Evolutionary conservation across 2,888 invertebrate genomes (phyloP).

Genomic region (Scaptomyza reducta): DNA sequence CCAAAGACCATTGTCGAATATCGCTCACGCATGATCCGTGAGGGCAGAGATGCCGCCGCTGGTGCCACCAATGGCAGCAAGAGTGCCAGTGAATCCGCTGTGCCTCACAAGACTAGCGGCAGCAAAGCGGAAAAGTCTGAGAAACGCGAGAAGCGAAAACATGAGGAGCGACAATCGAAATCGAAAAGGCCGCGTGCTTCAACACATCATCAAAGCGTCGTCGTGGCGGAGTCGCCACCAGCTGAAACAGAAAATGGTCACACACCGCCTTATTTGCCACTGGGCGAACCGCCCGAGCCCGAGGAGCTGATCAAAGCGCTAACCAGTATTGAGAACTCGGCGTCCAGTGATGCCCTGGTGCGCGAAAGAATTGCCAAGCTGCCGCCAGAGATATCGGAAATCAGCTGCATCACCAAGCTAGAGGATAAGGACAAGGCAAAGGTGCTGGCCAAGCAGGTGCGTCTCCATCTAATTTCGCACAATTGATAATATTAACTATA

Average conservation of each 20-base stretch:
- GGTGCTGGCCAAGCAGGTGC: constrained; percentile 90
- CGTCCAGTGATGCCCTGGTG: constrained; percentile 96
- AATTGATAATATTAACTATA: not conserved
- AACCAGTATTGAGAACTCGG: constrained; percentile 95
- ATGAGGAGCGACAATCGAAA: constrained; percentile 77
- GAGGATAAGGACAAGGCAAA: constrained; percentile 93
- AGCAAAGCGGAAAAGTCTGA: constrained; percentile 63
- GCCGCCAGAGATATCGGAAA: constrained; percentile 97
- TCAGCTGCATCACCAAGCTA: constrained; percentile 92
- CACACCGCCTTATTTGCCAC: constrained; percentile 91
- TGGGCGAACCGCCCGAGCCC: constrained; percentile 94
- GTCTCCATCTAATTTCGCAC: not conserved
- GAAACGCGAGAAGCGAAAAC: constrained; percentile 82
- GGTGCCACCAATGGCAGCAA: constrained; percentile 44
- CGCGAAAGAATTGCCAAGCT: constrained; percentile 96
- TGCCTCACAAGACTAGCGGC: constrained; percentile 31
- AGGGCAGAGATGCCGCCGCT: constrained; percentile 5
- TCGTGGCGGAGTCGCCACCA: constrained; percentile 24
- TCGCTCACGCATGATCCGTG: constrained; percentile 85
- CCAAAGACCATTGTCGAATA: constrained; percentile 91
- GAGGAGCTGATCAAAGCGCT: constrained; percentile 94
- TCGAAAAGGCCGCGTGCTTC: constrained; percentile 66
- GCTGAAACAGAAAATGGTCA: constrained; percentile 87
- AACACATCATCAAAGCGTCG: constrained; percentile 77
- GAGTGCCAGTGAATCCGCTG: constrained; percentile 26